Conservation (phyloP, 2,113 vertebrate genomes). For the Syngnathus scovelli region DNA sequence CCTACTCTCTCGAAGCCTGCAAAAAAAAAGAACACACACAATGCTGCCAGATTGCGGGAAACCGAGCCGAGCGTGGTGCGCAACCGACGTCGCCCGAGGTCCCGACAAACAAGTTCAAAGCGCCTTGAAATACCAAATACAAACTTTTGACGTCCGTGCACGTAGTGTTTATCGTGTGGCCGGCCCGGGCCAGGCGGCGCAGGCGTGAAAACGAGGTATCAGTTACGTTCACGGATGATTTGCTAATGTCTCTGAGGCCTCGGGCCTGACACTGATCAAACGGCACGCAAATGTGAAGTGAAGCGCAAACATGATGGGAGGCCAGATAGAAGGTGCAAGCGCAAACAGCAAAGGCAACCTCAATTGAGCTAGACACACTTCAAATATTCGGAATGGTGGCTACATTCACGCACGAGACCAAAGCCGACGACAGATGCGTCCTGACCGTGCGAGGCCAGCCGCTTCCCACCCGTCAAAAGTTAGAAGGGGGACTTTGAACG, state of each 20-base stretch:
- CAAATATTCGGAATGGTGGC: no score
- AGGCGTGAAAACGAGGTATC: neutral
- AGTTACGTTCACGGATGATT: slow-evolving; percentile 42
- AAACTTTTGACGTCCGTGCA: slow-evolving; percentile 31
- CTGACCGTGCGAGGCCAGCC: neutral
- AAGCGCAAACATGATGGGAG: slow-evolving; percentile 2
- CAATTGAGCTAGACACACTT: neutral
- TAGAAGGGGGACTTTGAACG: neutral
- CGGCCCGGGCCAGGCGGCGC: neutral
- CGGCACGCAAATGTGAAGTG: slow-evolving; percentile 25
- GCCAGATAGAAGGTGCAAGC: neutral
- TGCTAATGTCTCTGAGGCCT: slow-evolving; percentile 46
- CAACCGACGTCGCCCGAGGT: slow-evolving; percentile 51
- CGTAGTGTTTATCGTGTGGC: neutral
- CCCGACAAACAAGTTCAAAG: slow-evolving; percentile 55
- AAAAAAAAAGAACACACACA: slow-evolving; percentile 35
- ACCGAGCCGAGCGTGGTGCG: slow-evolving; percentile 51
- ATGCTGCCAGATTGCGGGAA: slow-evolving; percentile 45
- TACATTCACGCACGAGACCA: neutral
- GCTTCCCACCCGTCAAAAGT: neutral
- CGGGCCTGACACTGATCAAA: slow-evolving; percentile 45
- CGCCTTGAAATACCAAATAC: slow-evolving; percentile 68
- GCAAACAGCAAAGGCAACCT: neutral
- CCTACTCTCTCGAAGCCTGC: slow-evolving; percentile 23
- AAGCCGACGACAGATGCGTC: neutral